Base-by-base conservation (phyloP, 2,113 vertebrate species). In the Hippocampus mohnikei region DNA sequence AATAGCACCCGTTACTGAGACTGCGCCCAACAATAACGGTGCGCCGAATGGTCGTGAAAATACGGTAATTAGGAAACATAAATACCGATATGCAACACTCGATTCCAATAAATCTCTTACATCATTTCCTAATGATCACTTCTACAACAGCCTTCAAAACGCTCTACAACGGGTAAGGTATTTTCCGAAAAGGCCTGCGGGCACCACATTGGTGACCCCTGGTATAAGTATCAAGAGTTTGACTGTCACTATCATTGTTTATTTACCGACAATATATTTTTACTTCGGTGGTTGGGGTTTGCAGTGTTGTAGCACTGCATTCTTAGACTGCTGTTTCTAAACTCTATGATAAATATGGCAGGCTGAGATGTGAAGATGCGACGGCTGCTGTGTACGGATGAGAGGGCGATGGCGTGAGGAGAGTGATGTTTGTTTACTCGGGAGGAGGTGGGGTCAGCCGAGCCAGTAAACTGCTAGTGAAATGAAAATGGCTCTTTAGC, bases 401-500 rank as follows among this genome's bases (percentile, higher is more conserved):
- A 87, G 79, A 80, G 78, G 73, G 62, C 81, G 75, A 85, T 78
- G 75, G 84, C 79, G 64, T 67, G 71, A 77, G 78, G 86, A 76
- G 86, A 80, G 75, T 48, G 75, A 88, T 90, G 89, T 92, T 91
- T 67, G 66, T 52, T 64, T 92, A 90, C 83, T 78, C 82, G 86
- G 78, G 85, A 81, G 79, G 84, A 82, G 80, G 85, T 81, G 80
- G 75, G 81, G 74, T 44, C 64, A 66, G 81, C 59, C 70, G 71
- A 84, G 81, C 79, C 80, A 85, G 88, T 90, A 90, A 91, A 92
- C 88, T 89, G 87, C 89, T 91, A 88, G 91, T 92, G 91, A 93
- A 92, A 93, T 93, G 91, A 93, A 93, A 93, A 93, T 92, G 92
- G 90, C 91, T 92, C 88, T 92, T 92, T 92, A 93, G 91, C 90